A percentile compares a stretch with the other conserved stretches of the same genome.
These are phyloP conservation scores for Pedetes capensis DNA, from an alignment of 2,113 vertebrate genomes.

Conservation along the genomic window DNA sequence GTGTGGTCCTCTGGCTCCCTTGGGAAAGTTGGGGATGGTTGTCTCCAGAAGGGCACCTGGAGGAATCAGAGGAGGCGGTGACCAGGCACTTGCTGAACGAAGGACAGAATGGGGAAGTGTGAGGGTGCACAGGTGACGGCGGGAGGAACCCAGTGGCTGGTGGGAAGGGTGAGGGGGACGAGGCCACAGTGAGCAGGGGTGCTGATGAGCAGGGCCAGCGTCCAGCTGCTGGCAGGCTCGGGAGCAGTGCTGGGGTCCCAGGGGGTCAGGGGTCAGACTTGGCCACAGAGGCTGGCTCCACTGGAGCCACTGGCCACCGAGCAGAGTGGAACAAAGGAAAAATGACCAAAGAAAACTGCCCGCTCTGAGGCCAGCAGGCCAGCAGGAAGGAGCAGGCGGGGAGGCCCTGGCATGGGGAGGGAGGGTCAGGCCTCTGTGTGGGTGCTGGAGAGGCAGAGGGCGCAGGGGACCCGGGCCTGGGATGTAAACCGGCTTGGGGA, in stretches of 20 bases:
- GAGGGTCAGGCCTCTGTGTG: background rate
- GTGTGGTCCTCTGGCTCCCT: background rate
- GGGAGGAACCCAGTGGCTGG: background rate
- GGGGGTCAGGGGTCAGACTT: background rate
- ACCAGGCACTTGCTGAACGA: background rate
- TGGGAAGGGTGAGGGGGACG: rapidly evolving
- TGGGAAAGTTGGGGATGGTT: background rate
- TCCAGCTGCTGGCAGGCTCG: background rate
- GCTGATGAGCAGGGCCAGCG: background rate
- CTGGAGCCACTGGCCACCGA: background rate
- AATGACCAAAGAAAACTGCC: background rate
- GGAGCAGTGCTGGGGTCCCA: background rate
- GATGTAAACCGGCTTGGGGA: background rate
- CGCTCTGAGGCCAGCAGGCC: background rate
- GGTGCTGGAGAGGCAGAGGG: background rate
- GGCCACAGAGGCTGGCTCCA: background rate
- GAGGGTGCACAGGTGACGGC: background rate
- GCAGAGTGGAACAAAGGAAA: background rate
- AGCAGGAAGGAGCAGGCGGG: too few relatives aligned
- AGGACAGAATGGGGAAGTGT: too few relatives aligned
- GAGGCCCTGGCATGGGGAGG: rapidly evolving
- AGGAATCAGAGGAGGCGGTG: background rate
- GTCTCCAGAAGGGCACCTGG: background rate
- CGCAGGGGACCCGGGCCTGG: background rate
- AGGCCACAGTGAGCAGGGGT: rapidly evolving